These are phyloP conservation scores for Philhelius pedissequus DNA, from an alignment of 2,888 invertebrate species.

Conservation along the genomic window DNA sequence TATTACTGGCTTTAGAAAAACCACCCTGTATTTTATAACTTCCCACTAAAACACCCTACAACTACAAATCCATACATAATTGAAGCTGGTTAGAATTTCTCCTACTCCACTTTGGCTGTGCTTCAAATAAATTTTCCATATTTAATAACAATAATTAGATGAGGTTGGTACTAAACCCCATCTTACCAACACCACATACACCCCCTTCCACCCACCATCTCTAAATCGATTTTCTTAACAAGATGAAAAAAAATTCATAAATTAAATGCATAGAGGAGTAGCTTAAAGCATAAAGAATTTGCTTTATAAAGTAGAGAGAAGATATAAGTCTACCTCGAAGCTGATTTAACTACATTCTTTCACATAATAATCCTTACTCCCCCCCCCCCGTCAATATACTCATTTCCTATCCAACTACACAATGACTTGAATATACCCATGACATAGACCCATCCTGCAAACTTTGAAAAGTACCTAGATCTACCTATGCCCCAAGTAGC, in stretches of 20 bases:
- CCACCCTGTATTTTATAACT: no score
- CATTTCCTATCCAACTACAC: no score
- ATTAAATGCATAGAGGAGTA: slow-evolving; percentile 4
- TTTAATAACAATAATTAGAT: not conserved
- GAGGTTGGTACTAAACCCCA: no score
- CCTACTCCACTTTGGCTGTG: not conserved
- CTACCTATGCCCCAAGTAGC: slow-evolving; percentile 3
- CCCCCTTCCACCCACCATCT: no score
- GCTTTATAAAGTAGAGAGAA: not conserved
- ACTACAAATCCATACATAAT: not conserved
- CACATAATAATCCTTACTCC: not conserved
- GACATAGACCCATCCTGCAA: not conserved
- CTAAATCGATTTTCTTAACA: not conserved
- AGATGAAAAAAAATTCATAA: not conserved
- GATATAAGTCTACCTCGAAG: not conserved
- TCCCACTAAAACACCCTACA: no score
- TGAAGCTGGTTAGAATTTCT: not conserved
- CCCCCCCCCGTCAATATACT: not conserved
- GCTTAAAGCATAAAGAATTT: slow-evolving; percentile 1
- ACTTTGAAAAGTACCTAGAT: slow-evolving; percentile 17
- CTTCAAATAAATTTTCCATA: not conserved
- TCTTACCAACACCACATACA: no score
- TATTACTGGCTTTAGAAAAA: no score
- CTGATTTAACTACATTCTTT: slow-evolving; percentile 26
- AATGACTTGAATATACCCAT: no score